Conservation (phyloP, 2,888 invertebrate species). For the Pachydiplax longipennis region DNA sequence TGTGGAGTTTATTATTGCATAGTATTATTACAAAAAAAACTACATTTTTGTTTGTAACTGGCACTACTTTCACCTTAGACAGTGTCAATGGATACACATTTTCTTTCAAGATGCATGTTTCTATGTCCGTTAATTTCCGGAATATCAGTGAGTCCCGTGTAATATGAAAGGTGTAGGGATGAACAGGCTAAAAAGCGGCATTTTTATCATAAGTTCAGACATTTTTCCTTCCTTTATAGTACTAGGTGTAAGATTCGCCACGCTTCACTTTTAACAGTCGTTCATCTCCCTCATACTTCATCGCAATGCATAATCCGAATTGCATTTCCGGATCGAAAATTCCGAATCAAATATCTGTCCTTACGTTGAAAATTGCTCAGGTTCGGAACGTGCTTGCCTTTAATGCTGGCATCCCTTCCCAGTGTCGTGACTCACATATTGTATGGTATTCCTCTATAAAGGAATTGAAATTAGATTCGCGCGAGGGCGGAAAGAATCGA, state of each 20-base stretch:
- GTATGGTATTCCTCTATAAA: neutral
- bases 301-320: neutral
- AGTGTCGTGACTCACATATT: neutral
- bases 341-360: neutral
- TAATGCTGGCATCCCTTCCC: neutral
- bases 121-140: too few relatives aligned
- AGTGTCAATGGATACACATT: too few relatives aligned
- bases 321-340: neutral
- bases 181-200: too few relatives aligned
- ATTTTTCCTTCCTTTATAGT: too few relatives aligned
- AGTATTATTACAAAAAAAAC: too few relatives aligned
- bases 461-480: slow-evolving; percentile 5
- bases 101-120: too few relatives aligned
- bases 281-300: neutral
- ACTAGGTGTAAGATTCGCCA: neutral
- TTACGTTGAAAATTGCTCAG: neutral
- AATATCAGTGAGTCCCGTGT: too few relatives aligned
- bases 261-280: neutral
- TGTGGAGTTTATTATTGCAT: too few relatives aligned
- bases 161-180: too few relatives aligned
- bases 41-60: too few relatives aligned
- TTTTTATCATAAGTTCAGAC: too few relatives aligned
- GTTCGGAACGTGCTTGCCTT: neutral
- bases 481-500: slow-evolving; percentile 15
- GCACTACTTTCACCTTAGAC: too few relatives aligned